Conservation (phyloP, 2,888 invertebrate species). For the Arrhopalites spinosus region DNA sequence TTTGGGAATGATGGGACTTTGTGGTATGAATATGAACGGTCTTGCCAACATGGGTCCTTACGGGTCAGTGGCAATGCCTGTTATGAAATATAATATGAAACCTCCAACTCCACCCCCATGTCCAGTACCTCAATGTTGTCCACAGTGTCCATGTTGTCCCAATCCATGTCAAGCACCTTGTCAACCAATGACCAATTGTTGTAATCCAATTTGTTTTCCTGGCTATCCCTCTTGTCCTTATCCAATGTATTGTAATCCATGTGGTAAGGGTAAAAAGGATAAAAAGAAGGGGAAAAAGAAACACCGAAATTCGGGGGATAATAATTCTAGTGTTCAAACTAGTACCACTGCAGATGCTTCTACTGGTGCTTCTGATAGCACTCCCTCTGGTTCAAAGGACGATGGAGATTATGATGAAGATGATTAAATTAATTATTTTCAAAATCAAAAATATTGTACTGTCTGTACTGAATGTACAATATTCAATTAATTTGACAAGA, state of each 20-base stretch:
- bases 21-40: constrained; percentile 34
- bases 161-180: background rate
- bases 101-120: background rate
- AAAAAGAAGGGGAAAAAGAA: constrained; percentile 19
- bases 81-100: background rate
- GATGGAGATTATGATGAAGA: background rate
- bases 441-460: too few relatives aligned
- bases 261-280: constrained; percentile 5
- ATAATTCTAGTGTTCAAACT: background rate
- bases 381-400: background rate
- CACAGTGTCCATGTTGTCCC: constrained; percentile 5
- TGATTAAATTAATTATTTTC: constrained; percentile 7
- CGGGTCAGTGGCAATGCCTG: constrained; percentile 17
- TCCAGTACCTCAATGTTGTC: constrained; percentile 4
- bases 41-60: constrained; percentile 30
- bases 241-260: background rate
- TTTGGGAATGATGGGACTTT: constrained; percentile 21
- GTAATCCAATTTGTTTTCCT: constrained; percentile 19
- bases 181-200: constrained; percentile 10
- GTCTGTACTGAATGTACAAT: too few relatives aligned
- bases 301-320: background rate
- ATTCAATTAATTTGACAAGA: too few relatives aligned
- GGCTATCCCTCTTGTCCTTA: background rate
- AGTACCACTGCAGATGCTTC: background rate
- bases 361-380: background rate